Percentiles rank a stretch among this genome's conserved stretches.
Conservation (phyloP, 2,113 vertebrate species). For the Recurvirostra avosetta region DNA sequence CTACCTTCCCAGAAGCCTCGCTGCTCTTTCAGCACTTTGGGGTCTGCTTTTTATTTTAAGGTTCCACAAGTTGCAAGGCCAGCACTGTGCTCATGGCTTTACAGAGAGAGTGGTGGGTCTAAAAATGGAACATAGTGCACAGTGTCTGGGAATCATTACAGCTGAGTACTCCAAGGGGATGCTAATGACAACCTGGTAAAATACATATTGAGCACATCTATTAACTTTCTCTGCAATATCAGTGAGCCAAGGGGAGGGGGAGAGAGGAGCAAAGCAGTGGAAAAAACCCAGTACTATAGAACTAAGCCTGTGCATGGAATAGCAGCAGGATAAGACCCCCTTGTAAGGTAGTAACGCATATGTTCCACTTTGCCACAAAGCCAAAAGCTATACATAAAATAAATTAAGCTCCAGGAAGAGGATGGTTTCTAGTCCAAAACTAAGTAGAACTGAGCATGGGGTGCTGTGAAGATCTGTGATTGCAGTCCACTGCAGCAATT, state of each 20-base stretch:
- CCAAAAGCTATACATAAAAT: background rate
- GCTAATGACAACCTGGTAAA: constrained; percentile 7
- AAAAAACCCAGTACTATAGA: background rate
- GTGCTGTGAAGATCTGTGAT: background rate
- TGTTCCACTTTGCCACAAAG: background rate
- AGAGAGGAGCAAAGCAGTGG: background rate
- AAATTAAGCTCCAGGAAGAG: background rate
- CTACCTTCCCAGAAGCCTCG: background rate
- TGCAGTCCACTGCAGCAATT: background rate
- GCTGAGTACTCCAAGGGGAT: background rate
- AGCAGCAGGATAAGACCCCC: background rate
- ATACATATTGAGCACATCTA: background rate
- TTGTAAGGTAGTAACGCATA: background rate
- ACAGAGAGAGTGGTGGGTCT: background rate
- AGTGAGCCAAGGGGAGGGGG: background rate
- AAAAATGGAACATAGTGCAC: background rate
- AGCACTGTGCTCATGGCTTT: background rate
- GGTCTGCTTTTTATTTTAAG: background rate
- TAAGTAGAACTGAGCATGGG: background rate
- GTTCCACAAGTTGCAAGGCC: constrained; percentile 5
- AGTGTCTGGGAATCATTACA: constrained; percentile 1
- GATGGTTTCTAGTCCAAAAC: background rate
- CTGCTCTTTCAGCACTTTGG: background rate
- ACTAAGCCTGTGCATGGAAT: background rate
- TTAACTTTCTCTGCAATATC: background rate